Evolutionary conservation across 2,797 vertebrate genomes (phyloP).

Genomic region (Podarcis siculus): DNA sequence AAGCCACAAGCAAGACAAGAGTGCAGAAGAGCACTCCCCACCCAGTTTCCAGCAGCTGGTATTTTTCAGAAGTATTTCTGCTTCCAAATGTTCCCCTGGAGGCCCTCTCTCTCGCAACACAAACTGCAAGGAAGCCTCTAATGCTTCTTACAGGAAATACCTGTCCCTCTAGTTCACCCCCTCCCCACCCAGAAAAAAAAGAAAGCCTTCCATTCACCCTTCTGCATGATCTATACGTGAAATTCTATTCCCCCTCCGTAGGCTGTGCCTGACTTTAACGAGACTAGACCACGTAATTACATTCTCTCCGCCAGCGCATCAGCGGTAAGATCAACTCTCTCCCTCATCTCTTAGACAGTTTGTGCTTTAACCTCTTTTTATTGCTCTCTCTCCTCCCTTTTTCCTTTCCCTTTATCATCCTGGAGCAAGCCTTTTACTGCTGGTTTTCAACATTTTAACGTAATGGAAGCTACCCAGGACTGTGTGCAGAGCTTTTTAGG

Average conservation of each 20-base stretch:
- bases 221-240: constrained; percentile 70
- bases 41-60: too few species aligned
- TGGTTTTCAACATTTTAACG: constrained; percentile 73
- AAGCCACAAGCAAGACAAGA: too few species aligned
- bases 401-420: constrained; percentile 17
- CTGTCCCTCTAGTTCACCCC: neutral
- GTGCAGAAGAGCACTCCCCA: too few species aligned
- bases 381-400: neutral
- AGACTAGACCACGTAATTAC: constrained; percentile 97
- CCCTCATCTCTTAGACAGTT: neutral
- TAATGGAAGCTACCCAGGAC: constrained; percentile 50
- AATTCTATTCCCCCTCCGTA: constrained; percentile 76
- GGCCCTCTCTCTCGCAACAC: too few species aligned
- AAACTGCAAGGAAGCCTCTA: too few species aligned
- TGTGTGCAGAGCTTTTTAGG: neutral
- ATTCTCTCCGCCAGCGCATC: constrained; percentile 96
- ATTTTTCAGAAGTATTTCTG: too few species aligned
- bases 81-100: too few species aligned
- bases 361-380: neutral
- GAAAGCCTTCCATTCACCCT: neutral
- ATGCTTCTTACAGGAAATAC: too few species aligned
- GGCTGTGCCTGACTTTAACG: constrained; percentile 95
- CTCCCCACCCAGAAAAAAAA: neutral
- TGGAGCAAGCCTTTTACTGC: constrained; percentile 35
- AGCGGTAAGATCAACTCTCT: constrained; percentile 86